Evolutionary conservation across 2,888 invertebrate species (phyloP), one percentile per base, ranked within the genome.

Genomic region (Mythimna albipuncta): DNA sequence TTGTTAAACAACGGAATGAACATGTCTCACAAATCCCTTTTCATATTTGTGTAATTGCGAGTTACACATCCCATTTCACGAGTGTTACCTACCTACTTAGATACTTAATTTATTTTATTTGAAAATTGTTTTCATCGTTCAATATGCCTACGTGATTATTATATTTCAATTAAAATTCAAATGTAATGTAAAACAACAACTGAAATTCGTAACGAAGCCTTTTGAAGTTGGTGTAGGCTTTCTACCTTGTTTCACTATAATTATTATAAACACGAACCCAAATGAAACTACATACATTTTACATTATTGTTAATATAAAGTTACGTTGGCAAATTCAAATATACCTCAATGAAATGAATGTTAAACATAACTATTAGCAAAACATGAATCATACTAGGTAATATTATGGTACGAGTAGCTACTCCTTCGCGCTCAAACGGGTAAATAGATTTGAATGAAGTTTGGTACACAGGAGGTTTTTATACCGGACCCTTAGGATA

Each of bases 81-180:
- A 47, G 44, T 64, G 44, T 58, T 35, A 26, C 9, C n/a, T 50
- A 9, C n/a, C n/a, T 61, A 47, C 11, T n/a, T 41, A 9, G 19
- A 16, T 59, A 76, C n/a, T 21, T 32, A 47, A 54, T 69, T 38
- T 16, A 78, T 69, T 63, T 63, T 58, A 58, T 70, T 69, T 41
- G 16, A 26, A 26, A 52, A 58, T 54, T 47, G 44, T 54, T 75
- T 64, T 32, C 26, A 38, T 52, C 47, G 21, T 52, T 38, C 16
- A 47, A 19, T 38, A 47, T 21, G 19, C 19, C 63, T 54, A 47
- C 13, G 35, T 75, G 38, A 77, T 77, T 69, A 57, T 44, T 32
- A 79, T 10, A 58, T 59, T 50, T 64, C 11, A 80, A 80, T 64
- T 80, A 66, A 58, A 80, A 66, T 54, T 80, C 6, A 0, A 54